Percentiles rank a stretch among this genome's conserved stretches.
These are phyloP conservation scores for Diplazon laetatorius DNA, from an alignment of 2,888 invertebrate genomes.

Conservation along the genomic window DNA sequence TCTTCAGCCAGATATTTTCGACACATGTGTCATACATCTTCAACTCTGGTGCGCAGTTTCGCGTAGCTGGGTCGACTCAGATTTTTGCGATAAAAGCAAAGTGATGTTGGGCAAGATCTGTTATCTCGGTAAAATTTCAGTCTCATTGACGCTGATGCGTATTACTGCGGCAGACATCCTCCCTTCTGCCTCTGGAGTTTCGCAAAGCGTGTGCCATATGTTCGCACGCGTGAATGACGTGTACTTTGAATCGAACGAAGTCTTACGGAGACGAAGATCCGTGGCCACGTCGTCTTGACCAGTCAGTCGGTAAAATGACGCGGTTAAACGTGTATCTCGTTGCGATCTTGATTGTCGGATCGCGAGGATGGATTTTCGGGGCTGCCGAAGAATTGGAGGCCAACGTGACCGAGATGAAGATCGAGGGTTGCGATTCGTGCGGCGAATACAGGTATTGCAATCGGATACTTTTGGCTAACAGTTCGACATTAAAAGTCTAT, in stretches of 20 bases:
- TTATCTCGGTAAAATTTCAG: constrained; percentile 17
- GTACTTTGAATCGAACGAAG: constrained; percentile 49
- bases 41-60: not conserved
- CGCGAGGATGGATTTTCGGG: constrained; percentile 26
- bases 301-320: constrained; percentile 76
- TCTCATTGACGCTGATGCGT: constrained; percentile 13
- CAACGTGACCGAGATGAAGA: constrained; percentile 55
- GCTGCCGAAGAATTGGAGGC: constrained; percentile 33
- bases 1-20: too few relatives aligned
- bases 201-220: constrained; percentile 1
- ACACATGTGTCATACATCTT: too few relatives aligned
- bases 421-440: constrained; percentile 74
- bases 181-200: constrained; percentile 13
- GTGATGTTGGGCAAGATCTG: not conserved
- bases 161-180: constrained; percentile 1
- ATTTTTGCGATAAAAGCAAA: constrained; percentile 3
- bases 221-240: constrained; percentile 15
- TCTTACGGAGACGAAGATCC: constrained; percentile 41
- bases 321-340: constrained; percentile 70
- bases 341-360: constrained; percentile 59
- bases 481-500: too few relatives aligned
- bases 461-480: not conserved
- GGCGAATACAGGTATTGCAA: constrained; percentile 74
- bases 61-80: not conserved
- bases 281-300: constrained; percentile 35